These are phyloP conservation scores for Andinoacara biseriatus DNA, from an alignment of 2,113 vertebrate species.

Conservation along the genomic window DNA sequence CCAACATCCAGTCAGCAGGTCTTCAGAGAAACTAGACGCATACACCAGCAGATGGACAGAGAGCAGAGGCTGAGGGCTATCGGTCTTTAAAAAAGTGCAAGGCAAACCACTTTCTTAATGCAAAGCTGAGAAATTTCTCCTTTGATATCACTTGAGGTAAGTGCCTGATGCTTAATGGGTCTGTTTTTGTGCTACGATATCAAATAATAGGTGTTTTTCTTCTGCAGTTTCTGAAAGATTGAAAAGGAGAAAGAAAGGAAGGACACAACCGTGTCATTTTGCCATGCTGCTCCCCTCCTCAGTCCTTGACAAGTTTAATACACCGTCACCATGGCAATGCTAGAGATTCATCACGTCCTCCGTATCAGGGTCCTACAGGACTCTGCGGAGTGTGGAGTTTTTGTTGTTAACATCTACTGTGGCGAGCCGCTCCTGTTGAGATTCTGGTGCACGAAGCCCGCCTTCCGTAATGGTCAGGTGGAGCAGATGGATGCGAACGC, in stretches of 20 bases:
- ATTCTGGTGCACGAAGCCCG: conserved; percentile 70
- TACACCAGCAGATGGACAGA: conserved; percentile 4
- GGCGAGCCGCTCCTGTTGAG: conserved; percentile 62
- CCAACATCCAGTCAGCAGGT: background rate
- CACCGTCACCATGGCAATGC: conserved; percentile 73
- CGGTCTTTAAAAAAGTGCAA: background rate
- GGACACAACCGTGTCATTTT: conserved; percentile 16
- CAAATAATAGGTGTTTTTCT: background rate
- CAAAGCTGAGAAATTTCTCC: background rate
- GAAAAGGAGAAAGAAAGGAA: conserved; percentile 7
- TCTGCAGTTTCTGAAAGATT: background rate
- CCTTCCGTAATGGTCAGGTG: conserved; percentile 68
- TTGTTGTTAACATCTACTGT: conserved; percentile 60
- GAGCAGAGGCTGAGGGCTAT: conserved; percentile 17
- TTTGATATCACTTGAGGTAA: conserved; percentile 6
- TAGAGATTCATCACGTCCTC: conserved; percentile 47
- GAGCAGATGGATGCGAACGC: conserved; percentile 55
- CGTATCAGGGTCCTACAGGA: conserved; percentile 70
- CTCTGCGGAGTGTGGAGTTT: conserved; percentile 63
- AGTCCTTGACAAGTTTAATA: conserved; percentile 38
- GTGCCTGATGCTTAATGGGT: conserved; percentile 35
- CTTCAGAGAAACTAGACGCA: conserved; percentile 8
- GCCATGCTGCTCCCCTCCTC: conserved; percentile 53
- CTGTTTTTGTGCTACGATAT: background rate
- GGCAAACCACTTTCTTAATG: background rate